Evolutionary conservation across 2,888 invertebrate species (phyloP), one percentile per base, ranked within the genome.

Genomic region (Eulithis prunata): DNA sequence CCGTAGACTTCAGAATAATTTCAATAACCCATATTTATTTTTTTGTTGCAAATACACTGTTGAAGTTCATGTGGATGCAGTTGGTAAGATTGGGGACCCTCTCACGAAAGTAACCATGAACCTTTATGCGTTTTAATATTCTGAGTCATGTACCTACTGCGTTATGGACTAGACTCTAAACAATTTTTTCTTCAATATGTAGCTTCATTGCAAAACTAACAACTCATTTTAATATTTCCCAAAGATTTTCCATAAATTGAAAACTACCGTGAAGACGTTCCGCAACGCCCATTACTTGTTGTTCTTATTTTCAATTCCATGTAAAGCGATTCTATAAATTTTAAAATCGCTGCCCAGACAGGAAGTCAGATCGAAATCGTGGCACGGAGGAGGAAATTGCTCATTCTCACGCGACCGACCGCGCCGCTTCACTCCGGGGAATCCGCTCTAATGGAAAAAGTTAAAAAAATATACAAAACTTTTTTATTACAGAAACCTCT

Each of bases 311-410:
- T 89, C 86, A 90, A 89, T 90, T 87, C 86, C 84, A 87, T 86
- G 87, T 88, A 82, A 86, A 88, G 84, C 84, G 79, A 84, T 90
- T 89, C 88, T 89, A 91, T 90, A 90, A 90, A 91, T 90, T 91
- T 90, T 90, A 90, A 92, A 92, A 91, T 90, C 89, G 89, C 87
- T 86, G 87, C 82, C 83, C 89, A 88, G 90, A 87, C 90, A 85
- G 91, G 91, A 91, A 92, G 91, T 86, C 89, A 89, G 91, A 91
- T 92, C 90, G 89, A 89, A 91, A 91, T 92, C 91, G 88, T 82
- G 86, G 88, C 89, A 84, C 88, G 84, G 83, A 83, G 80, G 85
- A 86, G 91, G 91, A 91, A 91, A 91, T 91, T 91, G 91, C 90
- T 92, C 91, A 91, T 91, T 91, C 91, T 90, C 91, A 91, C 91